Evolutionary conservation across 2,113 vertebrate genomes (phyloP), one percentile per base, ranked within the genome.

Genomic region (Anguilla japonica): DNA sequence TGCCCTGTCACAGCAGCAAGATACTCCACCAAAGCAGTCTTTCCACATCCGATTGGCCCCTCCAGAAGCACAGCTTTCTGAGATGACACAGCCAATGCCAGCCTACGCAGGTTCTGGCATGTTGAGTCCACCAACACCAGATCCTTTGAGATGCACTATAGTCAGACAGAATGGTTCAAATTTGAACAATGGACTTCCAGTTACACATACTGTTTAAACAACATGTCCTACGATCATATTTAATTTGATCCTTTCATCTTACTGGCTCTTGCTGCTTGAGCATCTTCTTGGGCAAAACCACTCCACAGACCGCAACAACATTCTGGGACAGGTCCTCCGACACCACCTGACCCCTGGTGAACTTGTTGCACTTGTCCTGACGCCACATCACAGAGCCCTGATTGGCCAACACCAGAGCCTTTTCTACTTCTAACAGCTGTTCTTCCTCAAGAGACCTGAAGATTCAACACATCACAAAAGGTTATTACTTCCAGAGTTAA

Each of bases 21-120:
- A 87, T 97, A 94, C 86, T 99, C 97, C 11, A 99, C 95, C 86
- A 99, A 92, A 56, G 96, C 96, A 0, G 98, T 99, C 96, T 99
- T 99, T 79, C 98, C 98, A 87, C 97, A 98, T 85, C 98, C 98
- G 79, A 98, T 97, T 0, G 98, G 98, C 86, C 98, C 98, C 95
- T 99, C 98, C n/a, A 99, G 93, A 40, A 99, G 93, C 86, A 99
- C 96, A 18, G 98, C 96, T 87, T 93, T 97, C 91, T 96, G 96
- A 90, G 96, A 97, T 0, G 97, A 96, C 57, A 99, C 96, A 11
- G 98, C 97, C 93, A 98, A 89, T 16, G 97, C 98, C 90, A 99
- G 93, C n/a, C 96, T 95, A 84, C 97, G 96, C 89, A 99, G 96
- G 91, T 96, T 97, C 75, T 91, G 94, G 89, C 97, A 97, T 84